Evolutionary conservation across 2,797 vertebrate genomes (phyloP), one percentile per base, ranked within the genome.

Genomic region (Schizothorax lantsangensis): DNA sequence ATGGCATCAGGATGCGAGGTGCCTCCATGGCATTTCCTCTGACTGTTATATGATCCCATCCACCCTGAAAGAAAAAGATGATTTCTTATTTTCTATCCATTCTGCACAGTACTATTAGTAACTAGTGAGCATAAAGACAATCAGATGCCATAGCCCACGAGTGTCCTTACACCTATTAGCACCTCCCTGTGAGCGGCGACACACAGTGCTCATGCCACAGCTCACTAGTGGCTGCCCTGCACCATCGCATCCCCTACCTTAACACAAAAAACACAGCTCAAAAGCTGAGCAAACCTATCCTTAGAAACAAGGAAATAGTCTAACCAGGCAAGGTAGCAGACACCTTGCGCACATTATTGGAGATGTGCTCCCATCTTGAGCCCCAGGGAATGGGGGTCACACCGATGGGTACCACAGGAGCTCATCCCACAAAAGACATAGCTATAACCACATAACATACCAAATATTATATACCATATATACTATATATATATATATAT

Each of bases 141-240:
- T 30, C 98, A 0, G n/a, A 99, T 99, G 15, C 98, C 98, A 0
- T 99, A 99, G 91, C 98, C 98, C 98, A 99, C 0, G 96, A 95
- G 84, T 95, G 94, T 59, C 98, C 98, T n/a, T n/a, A n/a, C n/a
- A n/a, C n/a, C n/a, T n/a, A n/a, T n/a, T n/a, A n/a, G 97, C 68
- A 99, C 96, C 0, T n/a, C 97, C 98, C 0, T 95, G 94, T 7
- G n/a, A n/a, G n/a, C 98, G 96, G 38, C 95, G 98, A 82, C 98
- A 99, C 77, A 99, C 97, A 0, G 98, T 99, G n/a, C n/a, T n/a
- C n/a, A n/a, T n/a, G 6, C 98, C 98, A 47, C 96, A 97, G 94
- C 98, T 99, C 94, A 86, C 98, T 95, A n/a, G 79, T 96, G 98
- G 89, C 97, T 99, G 78, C 98, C 98, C 92, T 99, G 98, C 36